Evolutionary conservation across 2,113 vertebrate species (phyloP), one percentile per base, ranked within the genome.

Genomic region (Pterophyllum scalare): DNA sequence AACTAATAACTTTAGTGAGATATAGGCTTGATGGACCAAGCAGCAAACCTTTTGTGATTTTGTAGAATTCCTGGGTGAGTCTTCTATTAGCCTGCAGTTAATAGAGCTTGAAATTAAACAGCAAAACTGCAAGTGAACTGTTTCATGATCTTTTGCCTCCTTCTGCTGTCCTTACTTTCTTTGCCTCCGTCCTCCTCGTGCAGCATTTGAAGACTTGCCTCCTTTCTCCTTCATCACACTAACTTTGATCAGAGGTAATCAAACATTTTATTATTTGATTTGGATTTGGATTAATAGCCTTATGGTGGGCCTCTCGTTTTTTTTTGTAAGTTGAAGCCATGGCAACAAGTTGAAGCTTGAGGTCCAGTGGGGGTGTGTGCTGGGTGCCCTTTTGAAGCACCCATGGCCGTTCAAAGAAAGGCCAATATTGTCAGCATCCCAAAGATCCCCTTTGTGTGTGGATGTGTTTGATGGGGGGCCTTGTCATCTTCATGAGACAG

Each of bases 371-470:
- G 88, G 59, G 58, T 24, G 59, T 81, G 76, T 59, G 79, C 58
- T 75, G 86, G 75, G 72, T 77, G 77, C 65, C 85, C 89, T 91
- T 87, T 91, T 91, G 89, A 93, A 93, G 79, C 84, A 61, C 80
- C 91, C 85, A 81, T 92, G 75, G 65, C 77, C 40, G 26, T 89
- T 85, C 74, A 33, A 91, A 95, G 93, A 95, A 94, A 95, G 92
- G 91, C 82, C 90, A 91, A 94, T 90, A 94, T 95, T 95, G 94
- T 95, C 85, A 89, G 77, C 81, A 31, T 92, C 92, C 90, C 89
- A 92, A 88, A 93, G 94, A 94, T 94, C 90, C 88, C 89, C 85
- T 93, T 95, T 95, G 92, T 94, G 86, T 75, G 85, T 77, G 57
- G 87, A 89, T 64, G n/a, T 79, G 77, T 94, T 88, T 94, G 92